These are phyloP conservation scores for Chondrilla cf. caribensis DNA, from an alignment of 37 sponge, comb jelly and placozoan genomes.

Conservation along the genomic window DNA sequence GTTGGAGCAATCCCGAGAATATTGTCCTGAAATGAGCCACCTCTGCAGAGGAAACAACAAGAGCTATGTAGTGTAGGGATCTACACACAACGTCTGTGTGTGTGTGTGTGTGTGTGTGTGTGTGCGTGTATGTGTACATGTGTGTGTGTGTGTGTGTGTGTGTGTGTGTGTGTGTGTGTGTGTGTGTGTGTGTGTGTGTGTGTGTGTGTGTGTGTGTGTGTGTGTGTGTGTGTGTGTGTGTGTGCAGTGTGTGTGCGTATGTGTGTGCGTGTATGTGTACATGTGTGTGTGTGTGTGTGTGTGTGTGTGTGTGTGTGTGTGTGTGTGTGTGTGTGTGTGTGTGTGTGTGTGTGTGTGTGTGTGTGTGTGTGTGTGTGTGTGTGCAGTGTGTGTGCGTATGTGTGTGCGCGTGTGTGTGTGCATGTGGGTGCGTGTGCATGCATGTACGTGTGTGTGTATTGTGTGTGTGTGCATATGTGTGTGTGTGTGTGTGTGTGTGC, in stretches of 20 bases:
- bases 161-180: too few species aligned
- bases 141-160: too few species aligned
- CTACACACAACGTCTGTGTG: too few species aligned
- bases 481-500: too few species aligned
- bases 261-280: conserved; percentile 4
- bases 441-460: too few species aligned
- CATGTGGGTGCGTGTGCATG: neutral
- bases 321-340: conserved; percentile 12
- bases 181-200: neutral
- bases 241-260: conserved; percentile 8
- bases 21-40: conserved; percentile 36
- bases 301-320: conserved; percentile 9
- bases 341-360: conserved; percentile 12
- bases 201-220: neutral
- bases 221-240: neutral
- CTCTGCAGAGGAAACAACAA: conserved; percentile 26
- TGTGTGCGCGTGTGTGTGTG: neutral
- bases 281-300: conserved; percentile 8
- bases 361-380: conserved; percentile 16
- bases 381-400: neutral
- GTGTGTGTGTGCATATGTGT: too few species aligned
- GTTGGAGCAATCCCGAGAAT: conserved; percentile 65
- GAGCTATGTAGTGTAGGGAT: too few species aligned
- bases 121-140: too few species aligned
- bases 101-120: too few species aligned